Percentiles rank a stretch among this genome's conserved stretches.
phyloP scores from a whole-genome alignment of 2,888 invertebrate species.

The Rotaria socialis region DNA sequence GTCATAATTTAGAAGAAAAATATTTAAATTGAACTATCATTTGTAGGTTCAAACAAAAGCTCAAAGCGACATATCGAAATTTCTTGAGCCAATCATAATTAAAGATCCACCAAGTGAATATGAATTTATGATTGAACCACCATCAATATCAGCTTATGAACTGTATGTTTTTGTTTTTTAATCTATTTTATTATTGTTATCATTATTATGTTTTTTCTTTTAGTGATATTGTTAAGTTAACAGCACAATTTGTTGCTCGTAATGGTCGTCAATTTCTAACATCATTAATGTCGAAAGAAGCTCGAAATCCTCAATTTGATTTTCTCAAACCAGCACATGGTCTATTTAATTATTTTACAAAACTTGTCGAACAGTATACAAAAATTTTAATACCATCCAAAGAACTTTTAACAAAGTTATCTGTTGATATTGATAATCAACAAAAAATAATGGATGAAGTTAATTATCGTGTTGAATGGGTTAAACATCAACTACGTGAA shows the following conservation, averaged over 20 bases:
- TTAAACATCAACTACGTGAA: slow-evolving; percentile 85
- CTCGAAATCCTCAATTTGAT: slow-evolving; percentile 95
- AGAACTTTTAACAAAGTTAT: slow-evolving; percentile 73
- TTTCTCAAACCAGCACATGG: slow-evolving; percentile 96
- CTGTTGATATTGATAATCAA: slow-evolving; percentile 69
- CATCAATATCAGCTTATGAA: slow-evolving; percentile 93
- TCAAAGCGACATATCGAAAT: slow-evolving; percentile 51
- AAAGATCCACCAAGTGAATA: slow-evolving; percentile 60
- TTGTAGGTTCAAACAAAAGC: slow-evolving; percentile 44
- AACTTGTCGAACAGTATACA: slow-evolving; percentile 93
- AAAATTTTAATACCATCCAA: slow-evolving; percentile 86
- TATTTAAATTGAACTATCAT: neutral
- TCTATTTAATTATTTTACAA: slow-evolving; percentile 93
- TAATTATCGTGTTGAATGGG: slow-evolving; percentile 90
- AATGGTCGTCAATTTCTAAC: slow-evolving; percentile 96
- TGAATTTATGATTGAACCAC: slow-evolving; percentile 76
- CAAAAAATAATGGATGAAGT: slow-evolving; percentile 73
- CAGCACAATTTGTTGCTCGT: slow-evolving; percentile 95
- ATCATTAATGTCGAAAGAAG: slow-evolving; percentile 94
- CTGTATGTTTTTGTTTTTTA: slow-evolving; percentile 64
- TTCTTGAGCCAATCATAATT: slow-evolving; percentile 55
- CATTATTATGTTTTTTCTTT: neutral
- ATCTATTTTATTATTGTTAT: neutral
- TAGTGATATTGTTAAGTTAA: slow-evolving; percentile 85
- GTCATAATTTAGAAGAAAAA: too few species aligned